These are phyloP conservation scores for Drosophila quadrilineata DNA, from an alignment of 1,140 invertebrate genomes.

Conservation along the genomic window DNA sequence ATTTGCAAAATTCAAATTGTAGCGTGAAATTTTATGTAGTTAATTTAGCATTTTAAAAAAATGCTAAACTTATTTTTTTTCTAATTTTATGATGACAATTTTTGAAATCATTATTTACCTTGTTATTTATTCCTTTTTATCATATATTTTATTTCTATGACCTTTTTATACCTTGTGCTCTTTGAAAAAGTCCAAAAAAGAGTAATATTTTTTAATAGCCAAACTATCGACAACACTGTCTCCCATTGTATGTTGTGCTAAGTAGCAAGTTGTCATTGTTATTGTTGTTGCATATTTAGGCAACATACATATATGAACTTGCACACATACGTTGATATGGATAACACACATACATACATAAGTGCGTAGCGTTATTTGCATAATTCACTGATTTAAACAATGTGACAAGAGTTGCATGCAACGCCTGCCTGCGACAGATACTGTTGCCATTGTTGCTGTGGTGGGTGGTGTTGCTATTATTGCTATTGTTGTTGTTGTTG, in stretches of 20 bases:
- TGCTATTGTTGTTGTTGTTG: background rate
- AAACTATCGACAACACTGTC: too few species aligned
- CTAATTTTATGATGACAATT: too few species aligned
- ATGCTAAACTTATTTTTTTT: too few species aligned
- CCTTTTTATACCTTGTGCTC: too few species aligned
- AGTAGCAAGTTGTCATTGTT: slow-evolving; percentile 18
- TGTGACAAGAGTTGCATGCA: slow-evolving; percentile 72
- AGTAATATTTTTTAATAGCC: too few species aligned
- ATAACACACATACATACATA: slow-evolving; percentile 18
- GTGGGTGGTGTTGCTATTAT: background rate
- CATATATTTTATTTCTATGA: too few species aligned
- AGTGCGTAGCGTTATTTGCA: slow-evolving; percentile 54
- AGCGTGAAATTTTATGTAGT: too few species aligned
- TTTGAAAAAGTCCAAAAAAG: too few species aligned
- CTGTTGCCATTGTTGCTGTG: background rate
- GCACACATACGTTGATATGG: slow-evolving; percentile 6
- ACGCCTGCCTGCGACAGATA: slow-evolving; percentile 54
- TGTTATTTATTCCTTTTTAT: too few species aligned
- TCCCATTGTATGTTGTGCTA: slow-evolving; percentile 25
- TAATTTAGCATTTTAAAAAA: too few species aligned
- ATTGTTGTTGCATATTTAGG: background rate
- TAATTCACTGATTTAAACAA: slow-evolving; percentile 74
- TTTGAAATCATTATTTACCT: too few species aligned
- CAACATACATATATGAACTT: background rate
- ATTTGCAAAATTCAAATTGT: too few species aligned